A percentile compares a stretch with the other conserved stretches of the same genome.
Conservation (phyloP, 1,140 invertebrate genomes). For the Alviniconcha marisindica region DNA sequence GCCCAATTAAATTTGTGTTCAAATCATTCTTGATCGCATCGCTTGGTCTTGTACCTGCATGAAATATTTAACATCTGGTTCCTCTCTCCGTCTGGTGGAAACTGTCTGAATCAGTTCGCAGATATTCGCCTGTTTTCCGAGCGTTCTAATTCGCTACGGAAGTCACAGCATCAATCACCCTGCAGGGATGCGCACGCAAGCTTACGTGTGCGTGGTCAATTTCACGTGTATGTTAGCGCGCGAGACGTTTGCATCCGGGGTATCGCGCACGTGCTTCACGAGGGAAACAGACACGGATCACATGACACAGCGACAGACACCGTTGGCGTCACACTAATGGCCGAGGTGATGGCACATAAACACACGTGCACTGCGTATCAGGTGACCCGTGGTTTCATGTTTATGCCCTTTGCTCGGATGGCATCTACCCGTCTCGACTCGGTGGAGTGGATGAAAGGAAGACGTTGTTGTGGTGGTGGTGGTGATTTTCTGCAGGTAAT, state of each 20-base stretch:
- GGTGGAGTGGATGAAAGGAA: neutral
- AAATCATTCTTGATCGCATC: no score
- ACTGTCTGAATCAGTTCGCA: no score
- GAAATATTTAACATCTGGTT: neutral
- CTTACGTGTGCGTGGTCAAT: conserved; percentile 6
- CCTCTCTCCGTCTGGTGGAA: neutral
- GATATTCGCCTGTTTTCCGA: neutral
- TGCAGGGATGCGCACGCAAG: neutral
- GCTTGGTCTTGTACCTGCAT: no score
- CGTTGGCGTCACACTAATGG: conserved; percentile 3
- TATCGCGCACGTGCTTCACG: conserved; percentile 11
- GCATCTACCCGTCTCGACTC: neutral
- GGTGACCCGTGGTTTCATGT: neutral
- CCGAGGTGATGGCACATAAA: neutral
- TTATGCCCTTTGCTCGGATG: neutral
- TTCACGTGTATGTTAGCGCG: conserved; percentile 2
- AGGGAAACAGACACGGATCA: neutral
- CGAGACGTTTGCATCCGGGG: neutral
- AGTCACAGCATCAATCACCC: neutral
- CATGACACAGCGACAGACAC: neutral
- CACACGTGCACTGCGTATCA: neutral
- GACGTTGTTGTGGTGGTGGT: no score
- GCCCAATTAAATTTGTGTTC: neutral
- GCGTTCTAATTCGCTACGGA: neutral
- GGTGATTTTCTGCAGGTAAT: no score